Percentiles rank a stretch among this genome's conserved stretches.
These are phyloP conservation scores for Caenorhabditis sulstoni DNA, from an alignment of 2,888 invertebrate genomes.

Conservation along the genomic window DNA sequence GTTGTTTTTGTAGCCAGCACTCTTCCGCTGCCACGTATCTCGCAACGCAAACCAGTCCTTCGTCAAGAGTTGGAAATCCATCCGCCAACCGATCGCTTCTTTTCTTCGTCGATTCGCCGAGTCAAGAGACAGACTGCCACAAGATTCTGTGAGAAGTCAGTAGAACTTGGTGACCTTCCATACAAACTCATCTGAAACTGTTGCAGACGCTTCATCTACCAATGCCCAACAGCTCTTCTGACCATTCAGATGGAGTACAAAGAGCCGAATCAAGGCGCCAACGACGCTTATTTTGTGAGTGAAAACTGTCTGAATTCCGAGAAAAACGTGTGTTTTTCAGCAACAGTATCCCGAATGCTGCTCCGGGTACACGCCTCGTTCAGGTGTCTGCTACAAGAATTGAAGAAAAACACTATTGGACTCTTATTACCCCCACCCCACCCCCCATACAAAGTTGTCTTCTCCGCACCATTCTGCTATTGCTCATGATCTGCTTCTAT, in stretches of 20 bases:
- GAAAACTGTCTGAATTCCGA: background rate
- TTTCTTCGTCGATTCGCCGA: conserved; percentile 11
- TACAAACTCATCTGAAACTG: background rate
- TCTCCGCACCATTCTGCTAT: conserved; percentile 24
- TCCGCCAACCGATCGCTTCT: conserved; percentile 50
- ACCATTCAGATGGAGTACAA: conserved; percentile 76
- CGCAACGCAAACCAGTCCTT: conserved; percentile 47
- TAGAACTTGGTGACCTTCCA: background rate
- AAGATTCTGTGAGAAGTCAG: conserved; percentile 61
- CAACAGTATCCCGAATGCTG: conserved; percentile 69
- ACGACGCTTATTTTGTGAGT: conserved; percentile 60
- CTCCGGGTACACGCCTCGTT: conserved; percentile 65
- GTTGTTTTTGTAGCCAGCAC: conserved; percentile 44
- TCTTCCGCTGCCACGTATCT: conserved; percentile 58
- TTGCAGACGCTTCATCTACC: conserved; percentile 76
- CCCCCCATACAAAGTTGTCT: background rate
- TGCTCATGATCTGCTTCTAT: conserved; percentile 45
- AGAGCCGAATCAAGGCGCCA: conserved; percentile 44
- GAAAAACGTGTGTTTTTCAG: conserved; percentile 17
- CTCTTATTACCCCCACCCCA: background rate
- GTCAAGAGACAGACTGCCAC: conserved; percentile 57
- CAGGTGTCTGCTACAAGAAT: conserved; percentile 67
- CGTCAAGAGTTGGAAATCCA: conserved; percentile 49
- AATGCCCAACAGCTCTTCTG: conserved; percentile 77
- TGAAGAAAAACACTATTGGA: background rate